Evolutionary conservation across 2,888 invertebrate genomes (phyloP), one percentile per base, ranked within the genome.

Genomic region (Lottia gigantea): DNA sequence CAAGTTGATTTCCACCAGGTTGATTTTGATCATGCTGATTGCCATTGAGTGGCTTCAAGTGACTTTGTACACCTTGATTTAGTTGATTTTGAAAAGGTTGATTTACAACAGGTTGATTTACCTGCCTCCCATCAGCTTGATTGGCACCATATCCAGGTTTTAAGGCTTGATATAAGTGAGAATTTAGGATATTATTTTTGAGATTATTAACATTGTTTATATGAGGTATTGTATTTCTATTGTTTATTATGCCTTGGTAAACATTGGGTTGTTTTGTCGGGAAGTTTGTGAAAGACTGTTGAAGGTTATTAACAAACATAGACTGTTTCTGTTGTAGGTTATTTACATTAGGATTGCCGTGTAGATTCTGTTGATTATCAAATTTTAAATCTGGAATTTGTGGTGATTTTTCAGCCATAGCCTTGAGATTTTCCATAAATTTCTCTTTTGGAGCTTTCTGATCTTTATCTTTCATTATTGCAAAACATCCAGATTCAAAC

Each of bases 401-500:
- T 12, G 2, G 11, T 0, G 31, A 40, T n/a, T 23, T 26, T 16
- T 65, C 61, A n/a, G 40, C 31, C 15, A 31, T 23, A 55, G 40
- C 16, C 40, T n/a, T 65, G 40, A 40, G 40, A 55, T 14, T 23
- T 23, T 55, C 55, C 19, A 55, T 55, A 19, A 12, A 23, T 55
- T 55, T 19, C 55, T 23, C 23, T 55, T 55, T 23, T 1, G 19
- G 55, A 23, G 19, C 23, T 14, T 55, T 23, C 12, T 2, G 55
- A 23, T 12, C 19, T 55, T 63, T 62, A 25, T 74, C 71, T n/a
- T 55, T 46, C 16, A 66, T 66, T 14, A 67, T 61, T n/a, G 85
- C 86, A 78, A 75, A 88, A 72, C 88, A 88, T 45, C 88, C 88
- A 63, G 62, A 74, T 12, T 78, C 68, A 26, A 78, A 78, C 76